Evolutionary conservation across 1,140 invertebrate species (phyloP).

Genomic region (Drosophila sturtevanti): DNA sequence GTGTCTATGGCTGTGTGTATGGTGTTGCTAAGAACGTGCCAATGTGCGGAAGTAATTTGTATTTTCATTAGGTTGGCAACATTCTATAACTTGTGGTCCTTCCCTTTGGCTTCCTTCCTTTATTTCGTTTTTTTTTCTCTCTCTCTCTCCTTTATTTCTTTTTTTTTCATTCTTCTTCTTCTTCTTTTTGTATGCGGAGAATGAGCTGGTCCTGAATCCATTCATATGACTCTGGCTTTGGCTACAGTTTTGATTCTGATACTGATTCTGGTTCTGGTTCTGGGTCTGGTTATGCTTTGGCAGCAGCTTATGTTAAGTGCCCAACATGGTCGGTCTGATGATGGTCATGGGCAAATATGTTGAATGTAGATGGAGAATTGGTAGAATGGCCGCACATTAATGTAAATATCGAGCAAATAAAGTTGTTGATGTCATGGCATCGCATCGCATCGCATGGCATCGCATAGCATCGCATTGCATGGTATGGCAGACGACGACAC

Average conservation of each 20-base stretch:
- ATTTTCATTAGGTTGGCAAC: constrained; percentile 60
- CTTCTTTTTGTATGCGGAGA: neutral
- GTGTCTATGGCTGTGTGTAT: constrained; percentile 28
- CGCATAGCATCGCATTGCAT: constrained; percentile 5
- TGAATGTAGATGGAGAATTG: constrained; percentile 5
- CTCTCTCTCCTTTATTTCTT: neutral
- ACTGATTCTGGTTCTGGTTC: neutral
- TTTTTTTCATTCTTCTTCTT: too few species aligned
- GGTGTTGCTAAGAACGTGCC: constrained; percentile 42
- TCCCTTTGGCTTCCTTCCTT: constrained; percentile 5
- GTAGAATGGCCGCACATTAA: constrained; percentile 31
- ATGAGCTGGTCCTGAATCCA: constrained; percentile 20
- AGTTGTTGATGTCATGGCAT: constrained; percentile 32
- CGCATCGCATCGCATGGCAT: neutral
- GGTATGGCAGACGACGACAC: constrained; percentile 4
- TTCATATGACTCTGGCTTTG: constrained; percentile 27
- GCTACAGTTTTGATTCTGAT: neutral
- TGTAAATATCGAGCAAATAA: constrained; percentile 50
- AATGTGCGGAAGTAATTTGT: constrained; percentile 69
- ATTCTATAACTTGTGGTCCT: constrained; percentile 39
- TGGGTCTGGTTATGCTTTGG: constrained; percentile 9
- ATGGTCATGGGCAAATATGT: neutral
- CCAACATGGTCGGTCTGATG: constrained; percentile 13
- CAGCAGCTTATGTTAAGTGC: constrained; percentile 54
- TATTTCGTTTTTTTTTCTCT: constrained; percentile 18